Evolutionary conservation across 1,140 invertebrate genomes (phyloP), one percentile per base, ranked within the genome.

Genomic region (Drosophila malerkotliana): DNA sequence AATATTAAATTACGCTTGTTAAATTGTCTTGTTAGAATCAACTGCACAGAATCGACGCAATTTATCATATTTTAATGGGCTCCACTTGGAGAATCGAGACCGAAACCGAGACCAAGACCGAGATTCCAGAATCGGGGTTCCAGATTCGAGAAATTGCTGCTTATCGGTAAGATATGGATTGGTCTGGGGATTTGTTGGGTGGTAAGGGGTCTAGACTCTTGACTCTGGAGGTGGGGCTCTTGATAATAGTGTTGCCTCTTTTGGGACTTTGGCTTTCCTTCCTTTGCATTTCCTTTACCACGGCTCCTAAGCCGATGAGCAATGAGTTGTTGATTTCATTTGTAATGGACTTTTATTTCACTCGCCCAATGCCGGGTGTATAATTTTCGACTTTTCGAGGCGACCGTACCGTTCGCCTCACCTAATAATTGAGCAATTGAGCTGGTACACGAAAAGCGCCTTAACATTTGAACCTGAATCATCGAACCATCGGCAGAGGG

Each of bases 1-100:
- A 90, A 90, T 90, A 90, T 90, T 90, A 90, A 90, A 90, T 90
- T 90, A 90, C 88, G 88, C 88, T 90, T 90, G 88, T 90, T 90
- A 90, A 90, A 90, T 90, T 90, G 88, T 90, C 88, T 90, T 90
- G 88, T 90, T 90, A 90, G 90, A 90, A 90, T 90, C 88, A 84
- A 90, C 88, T 90, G 79, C 73, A 76, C 77, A 84, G 90, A 90
- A 90, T 90, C 90, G 88, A 90, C 79, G 79, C 83, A 90, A 88
- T 90, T 90, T 90, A 90, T 90, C 88, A 90, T 90, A 90, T 90
- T 90, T 90, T 90, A 90, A 90, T 90, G 77, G 88, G 81, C 76
- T 79, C 77, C 87, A 90, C 72, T 87, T 69, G 68, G 59, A 53
- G 69, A 75, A 72, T 71, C 64, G 66, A 39, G 63, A 44, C 60